These are phyloP conservation scores for Adela reaumurella DNA, from an alignment of 2,888 invertebrate species.

Conservation along the genomic window DNA sequence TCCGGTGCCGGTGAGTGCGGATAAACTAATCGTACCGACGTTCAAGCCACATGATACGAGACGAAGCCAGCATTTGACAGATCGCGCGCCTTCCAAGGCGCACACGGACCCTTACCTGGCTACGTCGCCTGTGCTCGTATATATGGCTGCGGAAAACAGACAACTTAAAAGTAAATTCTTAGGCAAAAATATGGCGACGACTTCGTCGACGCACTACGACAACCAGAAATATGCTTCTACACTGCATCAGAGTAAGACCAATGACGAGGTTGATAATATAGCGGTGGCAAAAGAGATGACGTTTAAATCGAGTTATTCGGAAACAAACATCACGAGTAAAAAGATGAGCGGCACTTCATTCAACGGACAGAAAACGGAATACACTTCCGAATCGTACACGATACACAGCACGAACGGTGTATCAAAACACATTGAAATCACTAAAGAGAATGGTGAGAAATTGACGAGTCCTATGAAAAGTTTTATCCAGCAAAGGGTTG, in stretches of 20 bases:
- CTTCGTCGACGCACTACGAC: slow-evolving; percentile 34
- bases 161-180: slow-evolving; percentile 49
- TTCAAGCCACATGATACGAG: slow-evolving; percentile 45
- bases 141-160: slow-evolving; percentile 48
- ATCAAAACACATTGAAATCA: slow-evolving; percentile 44
- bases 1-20: slow-evolving; percentile 47
- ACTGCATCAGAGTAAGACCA: slow-evolving; percentile 28
- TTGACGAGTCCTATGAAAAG: slow-evolving; percentile 60
- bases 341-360: slow-evolving; percentile 24
- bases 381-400: slow-evolving; percentile 40
- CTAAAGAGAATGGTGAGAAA: slow-evolving; percentile 45
- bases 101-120: slow-evolving; percentile 44
- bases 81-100: slow-evolving; percentile 51
- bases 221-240: slow-evolving; percentile 42
- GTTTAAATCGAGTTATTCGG: slow-evolving; percentile 49
- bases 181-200: slow-evolving; percentile 44
- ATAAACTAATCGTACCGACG: slow-evolving; percentile 55
- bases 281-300: slow-evolving; percentile 26
- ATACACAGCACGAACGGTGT: slow-evolving; percentile 42
- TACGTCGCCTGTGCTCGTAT: slow-evolving; percentile 38
- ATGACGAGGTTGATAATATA: slow-evolving; percentile 39
- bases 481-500: slow-evolving; percentile 86
- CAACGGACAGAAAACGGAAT: slow-evolving; percentile 31
- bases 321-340: slow-evolving; percentile 34
- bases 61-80: slow-evolving; percentile 36